Evolutionary conservation across 92 coral and sea anemone species (phyloP), one percentile per base, ranked within the genome.

Genomic region (Siderastrea radians): DNA sequence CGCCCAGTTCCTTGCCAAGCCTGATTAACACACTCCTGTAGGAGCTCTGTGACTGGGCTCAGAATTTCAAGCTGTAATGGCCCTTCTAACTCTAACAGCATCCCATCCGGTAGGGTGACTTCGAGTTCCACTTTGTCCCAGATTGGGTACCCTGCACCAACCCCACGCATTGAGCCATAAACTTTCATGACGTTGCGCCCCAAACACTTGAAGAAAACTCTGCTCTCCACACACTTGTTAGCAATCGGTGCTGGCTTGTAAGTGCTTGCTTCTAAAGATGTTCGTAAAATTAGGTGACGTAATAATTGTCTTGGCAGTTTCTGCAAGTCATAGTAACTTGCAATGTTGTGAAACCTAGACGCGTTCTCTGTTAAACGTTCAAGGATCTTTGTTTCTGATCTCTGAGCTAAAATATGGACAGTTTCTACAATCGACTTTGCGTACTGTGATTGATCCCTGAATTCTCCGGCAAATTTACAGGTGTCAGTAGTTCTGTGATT

Each of bases 31-130:
- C 91, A 62, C 59, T 86, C 64, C 72, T 77, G 85, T 50, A 91
- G 68, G 15, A 81, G 87, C 72, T 49, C 77, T 13, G 94, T 91
- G 8, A 86, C 76, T 46, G 91, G 94, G 19, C 63, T 78, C 44
- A 91, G 85, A 5, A 62, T 50, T 44, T 91, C 81, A 69, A 76
- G 38, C 55, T 61, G 60, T 55, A 89, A 64, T 44, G 75, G 68
- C 3, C 74, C 82, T 15, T 54, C 51, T 16, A 89, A 26, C 46
- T 62, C 14, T 13, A 89, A 10, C 15, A 57, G 49, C 8, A 12
- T 50, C 13, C 73, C 75, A 57, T 47, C 88, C 57, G 92, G 88
- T 68, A 89, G 62, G 12, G 79, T 55, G 74, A 89, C 68, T 11
- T 89, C 3, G 4, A 89, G 65, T 5, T 69, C 52, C 16, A 89